Percentiles rank a stretch among this genome's conserved stretches.
Conservation (phyloP, 2,797 vertebrate species). For the Microctenopoma lineatum region DNA sequence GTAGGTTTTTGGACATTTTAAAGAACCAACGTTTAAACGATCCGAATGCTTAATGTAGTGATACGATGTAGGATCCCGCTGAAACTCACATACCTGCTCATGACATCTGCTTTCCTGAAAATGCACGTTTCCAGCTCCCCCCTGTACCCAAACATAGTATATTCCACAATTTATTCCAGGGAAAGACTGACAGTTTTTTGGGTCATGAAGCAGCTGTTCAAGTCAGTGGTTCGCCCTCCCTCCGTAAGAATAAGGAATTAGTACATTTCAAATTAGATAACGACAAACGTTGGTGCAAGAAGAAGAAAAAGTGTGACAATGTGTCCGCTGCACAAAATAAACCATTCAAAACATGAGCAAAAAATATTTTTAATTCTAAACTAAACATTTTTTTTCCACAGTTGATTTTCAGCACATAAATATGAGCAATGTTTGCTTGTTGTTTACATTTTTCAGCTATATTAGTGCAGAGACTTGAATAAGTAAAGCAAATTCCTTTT, state of each 20-base stretch:
- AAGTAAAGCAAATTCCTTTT: conserved; percentile 30
- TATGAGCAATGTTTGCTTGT: conserved; percentile 22
- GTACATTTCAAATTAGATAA: conserved; percentile 92
- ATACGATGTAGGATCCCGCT: rapidly evolving
- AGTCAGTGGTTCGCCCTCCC: conserved; percentile 84
- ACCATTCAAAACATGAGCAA: conserved; percentile 32
- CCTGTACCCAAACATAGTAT: conserved; percentile 79
- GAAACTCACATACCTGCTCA: rapidly evolving
- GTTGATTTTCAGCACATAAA: conserved; percentile 32
- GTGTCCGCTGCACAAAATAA: conserved; percentile 59
- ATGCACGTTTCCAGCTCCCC: conserved; percentile 47
- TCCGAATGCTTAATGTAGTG: rapidly evolving
- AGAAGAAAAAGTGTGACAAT: conserved; percentile 72
- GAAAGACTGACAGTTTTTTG: conserved; percentile 95
- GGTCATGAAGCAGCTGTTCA: conserved; percentile 93
- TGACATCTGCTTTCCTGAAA: neutral
- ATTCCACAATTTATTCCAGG: conserved; percentile 93
- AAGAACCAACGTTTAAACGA: rapidly evolving
- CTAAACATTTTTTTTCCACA: conserved; percentile 21
- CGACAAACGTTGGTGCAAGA: conserved; percentile 82
- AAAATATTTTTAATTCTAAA: conserved; percentile 22
- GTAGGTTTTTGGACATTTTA: rapidly evolving
- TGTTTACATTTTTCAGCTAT: conserved; percentile 46
- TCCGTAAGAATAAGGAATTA: conserved; percentile 88
- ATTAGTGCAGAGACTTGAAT: conserved; percentile 17